A percentile compares a stretch with the other conserved stretches of the same genome.
Conservation (phyloP, 2,797 vertebrate species). For the Tenualosa ilisha region DNA sequence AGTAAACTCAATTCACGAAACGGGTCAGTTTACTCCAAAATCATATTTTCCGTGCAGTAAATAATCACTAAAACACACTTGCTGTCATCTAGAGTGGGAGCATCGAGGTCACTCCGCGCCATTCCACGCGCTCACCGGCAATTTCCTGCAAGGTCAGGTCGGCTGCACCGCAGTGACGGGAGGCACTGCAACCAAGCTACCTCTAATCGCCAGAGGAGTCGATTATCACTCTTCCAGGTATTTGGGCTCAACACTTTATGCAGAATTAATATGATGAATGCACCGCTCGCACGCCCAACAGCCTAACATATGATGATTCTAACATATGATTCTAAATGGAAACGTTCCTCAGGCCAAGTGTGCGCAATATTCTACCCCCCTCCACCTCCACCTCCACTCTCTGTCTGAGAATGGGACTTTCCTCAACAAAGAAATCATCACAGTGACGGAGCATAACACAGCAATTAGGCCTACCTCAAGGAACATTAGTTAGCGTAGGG, state of each 20-base stretch:
- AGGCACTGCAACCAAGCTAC: conserved; percentile 8
- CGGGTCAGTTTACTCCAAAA: neutral
- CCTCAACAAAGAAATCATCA: conserved; percentile 3
- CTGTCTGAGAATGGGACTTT: neutral
- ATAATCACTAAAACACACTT: neutral
- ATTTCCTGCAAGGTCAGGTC: conserved; percentile 18
- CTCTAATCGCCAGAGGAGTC: conserved; percentile 56
- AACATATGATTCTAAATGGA: conserved; percentile 63
- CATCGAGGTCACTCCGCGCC: neutral
- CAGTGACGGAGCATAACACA: neutral
- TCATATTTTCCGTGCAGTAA: neutral
- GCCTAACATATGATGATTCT: conserved; percentile 64
- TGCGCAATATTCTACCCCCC: neutral
- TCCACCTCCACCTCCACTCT: neutral
- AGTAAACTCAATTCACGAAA: neutral
- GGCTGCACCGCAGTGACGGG: neutral
- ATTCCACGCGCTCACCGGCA: neutral
- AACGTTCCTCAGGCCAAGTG: neutral
- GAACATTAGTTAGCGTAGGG: neutral
- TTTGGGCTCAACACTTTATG: conserved; percentile 52
- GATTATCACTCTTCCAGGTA: conserved; percentile 71
- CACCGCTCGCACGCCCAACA: conserved; percentile 59
- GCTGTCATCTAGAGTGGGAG: neutral
- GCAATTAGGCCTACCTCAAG: neutral
- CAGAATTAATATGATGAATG: conserved; percentile 64